These are phyloP conservation scores for Phymanthus crucifer DNA, from an alignment of 92 coral and sea anemone species.

Conservation along the genomic window DNA sequence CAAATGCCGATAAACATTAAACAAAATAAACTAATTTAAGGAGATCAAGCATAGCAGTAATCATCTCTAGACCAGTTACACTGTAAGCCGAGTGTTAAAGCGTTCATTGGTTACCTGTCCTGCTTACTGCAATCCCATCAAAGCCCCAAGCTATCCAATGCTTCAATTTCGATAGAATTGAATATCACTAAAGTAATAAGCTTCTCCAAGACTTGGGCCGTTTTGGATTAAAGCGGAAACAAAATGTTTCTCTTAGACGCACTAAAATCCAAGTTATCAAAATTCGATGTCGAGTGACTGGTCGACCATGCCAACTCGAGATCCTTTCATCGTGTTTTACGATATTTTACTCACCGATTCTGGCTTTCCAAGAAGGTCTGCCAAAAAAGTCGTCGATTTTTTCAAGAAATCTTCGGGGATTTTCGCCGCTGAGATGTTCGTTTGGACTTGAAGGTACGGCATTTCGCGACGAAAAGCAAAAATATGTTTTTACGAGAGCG, in stretches of 20 bases:
- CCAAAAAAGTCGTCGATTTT: constrained; percentile 49
- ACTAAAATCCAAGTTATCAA: neutral
- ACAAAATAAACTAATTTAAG: no score
- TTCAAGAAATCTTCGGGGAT: constrained; percentile 67
- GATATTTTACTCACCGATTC: constrained; percentile 44
- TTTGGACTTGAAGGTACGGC: constrained; percentile 47
- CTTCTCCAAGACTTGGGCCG: neutral
- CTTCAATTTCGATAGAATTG: neutral
- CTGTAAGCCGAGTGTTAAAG: no score
- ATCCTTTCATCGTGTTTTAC: neutral
- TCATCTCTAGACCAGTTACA: no score
- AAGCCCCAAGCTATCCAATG: neutral
- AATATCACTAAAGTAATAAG: neutral
- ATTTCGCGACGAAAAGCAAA: constrained; percentile 37
- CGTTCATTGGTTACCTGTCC: no score
- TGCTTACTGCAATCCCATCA: neutral
- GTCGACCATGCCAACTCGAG: neutral
- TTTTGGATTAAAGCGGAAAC: neutral
- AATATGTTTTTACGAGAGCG: no score
- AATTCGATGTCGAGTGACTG: neutral
- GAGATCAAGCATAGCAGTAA: no score
- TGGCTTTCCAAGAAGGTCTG: constrained; percentile 62
- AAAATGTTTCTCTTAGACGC: neutral
- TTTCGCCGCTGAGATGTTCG: constrained; percentile 43
- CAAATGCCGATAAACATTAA: no score